These are phyloP conservation scores for Philonicus albiceps DNA, from an alignment of 2,888 invertebrate genomes.

Conservation along the genomic window DNA sequence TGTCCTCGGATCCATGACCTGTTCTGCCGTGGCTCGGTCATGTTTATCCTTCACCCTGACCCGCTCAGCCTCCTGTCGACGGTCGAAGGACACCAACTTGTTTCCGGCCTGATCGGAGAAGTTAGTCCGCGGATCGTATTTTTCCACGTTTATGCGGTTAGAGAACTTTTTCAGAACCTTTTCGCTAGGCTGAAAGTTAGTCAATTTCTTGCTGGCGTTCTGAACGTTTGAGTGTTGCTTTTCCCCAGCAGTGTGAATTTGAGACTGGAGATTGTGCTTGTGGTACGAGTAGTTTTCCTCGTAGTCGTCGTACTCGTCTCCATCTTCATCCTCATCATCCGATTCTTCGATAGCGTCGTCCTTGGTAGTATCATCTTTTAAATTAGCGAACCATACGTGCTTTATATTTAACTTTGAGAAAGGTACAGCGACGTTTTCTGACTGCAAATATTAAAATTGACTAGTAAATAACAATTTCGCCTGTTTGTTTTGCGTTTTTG, in stretches of 20 bases:
- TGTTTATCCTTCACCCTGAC: conserved; percentile 86
- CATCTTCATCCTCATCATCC: conserved; percentile 52
- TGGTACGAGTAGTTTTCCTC: conserved; percentile 58
- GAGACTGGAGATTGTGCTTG: conserved; percentile 55
- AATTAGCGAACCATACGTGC: conserved; percentile 54
- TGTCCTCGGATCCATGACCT: conserved; percentile 96
- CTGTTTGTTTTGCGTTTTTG: neutral
- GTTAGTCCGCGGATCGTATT: conserved; percentile 71
- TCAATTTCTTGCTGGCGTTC: conserved; percentile 68
- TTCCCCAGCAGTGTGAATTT: conserved; percentile 14
- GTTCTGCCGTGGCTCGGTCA: conserved; percentile 94
- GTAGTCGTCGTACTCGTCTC: conserved; percentile 56
- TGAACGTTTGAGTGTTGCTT: conserved; percentile 64
- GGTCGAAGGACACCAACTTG: conserved; percentile 73
- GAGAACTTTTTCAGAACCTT: conserved; percentile 81
- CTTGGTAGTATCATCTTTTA: neutral
- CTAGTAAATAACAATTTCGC: neutral
- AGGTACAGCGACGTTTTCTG: neutral
- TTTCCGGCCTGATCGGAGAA: conserved; percentile 72
- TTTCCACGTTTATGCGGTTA: conserved; percentile 84
- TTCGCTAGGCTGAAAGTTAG: conserved; percentile 79
- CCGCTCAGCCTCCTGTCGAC: conserved; percentile 74
- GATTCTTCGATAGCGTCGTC: conserved; percentile 47
- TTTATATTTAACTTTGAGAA: conserved; percentile 55
- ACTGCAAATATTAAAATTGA: neutral